These are phyloP conservation scores for Lottia gigantea DNA, from an alignment of 2,888 invertebrate genomes.

Conservation along the genomic window DNA sequence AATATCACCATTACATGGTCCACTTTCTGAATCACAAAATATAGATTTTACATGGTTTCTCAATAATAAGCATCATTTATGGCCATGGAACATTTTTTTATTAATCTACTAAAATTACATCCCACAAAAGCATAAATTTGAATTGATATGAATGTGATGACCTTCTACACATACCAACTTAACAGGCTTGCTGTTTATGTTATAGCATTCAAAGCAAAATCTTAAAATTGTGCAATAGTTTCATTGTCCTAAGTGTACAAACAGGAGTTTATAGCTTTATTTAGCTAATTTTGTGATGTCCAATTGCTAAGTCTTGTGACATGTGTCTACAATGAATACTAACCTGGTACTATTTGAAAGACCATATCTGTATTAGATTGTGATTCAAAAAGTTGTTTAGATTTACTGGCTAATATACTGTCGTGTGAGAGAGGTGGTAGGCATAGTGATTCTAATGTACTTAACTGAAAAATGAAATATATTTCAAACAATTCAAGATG, in stretches of 20 bases:
- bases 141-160: too few species aligned
- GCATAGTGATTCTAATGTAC: slow-evolving; percentile 75
- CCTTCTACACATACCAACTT: too few species aligned
- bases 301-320: background rate
- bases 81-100: too few species aligned
- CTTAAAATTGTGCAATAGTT: background rate
- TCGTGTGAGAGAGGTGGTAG: slow-evolving; percentile 73
- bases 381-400: slow-evolving; percentile 73
- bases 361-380: slow-evolving; percentile 75
- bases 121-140: too few species aligned
- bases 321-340: slow-evolving; percentile 17
- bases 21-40: background rate
- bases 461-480: slow-evolving; percentile 68
- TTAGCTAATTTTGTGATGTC: too few species aligned
- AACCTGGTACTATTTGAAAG: slow-evolving; percentile 73
- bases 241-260: background rate
- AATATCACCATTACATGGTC: slow-evolving; percentile 50
- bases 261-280: too few species aligned
- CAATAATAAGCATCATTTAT: background rate
- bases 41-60: background rate
- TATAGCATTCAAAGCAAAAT: slow-evolving; percentile 5
- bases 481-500: too few species aligned
- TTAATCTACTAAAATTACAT: too few species aligned
- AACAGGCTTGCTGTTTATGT: too few species aligned
- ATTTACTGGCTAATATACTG: slow-evolving; percentile 73